Evolutionary conservation across 2,797 vertebrate genomes (phyloP).

Genomic region (Valencia hispanica): DNA sequence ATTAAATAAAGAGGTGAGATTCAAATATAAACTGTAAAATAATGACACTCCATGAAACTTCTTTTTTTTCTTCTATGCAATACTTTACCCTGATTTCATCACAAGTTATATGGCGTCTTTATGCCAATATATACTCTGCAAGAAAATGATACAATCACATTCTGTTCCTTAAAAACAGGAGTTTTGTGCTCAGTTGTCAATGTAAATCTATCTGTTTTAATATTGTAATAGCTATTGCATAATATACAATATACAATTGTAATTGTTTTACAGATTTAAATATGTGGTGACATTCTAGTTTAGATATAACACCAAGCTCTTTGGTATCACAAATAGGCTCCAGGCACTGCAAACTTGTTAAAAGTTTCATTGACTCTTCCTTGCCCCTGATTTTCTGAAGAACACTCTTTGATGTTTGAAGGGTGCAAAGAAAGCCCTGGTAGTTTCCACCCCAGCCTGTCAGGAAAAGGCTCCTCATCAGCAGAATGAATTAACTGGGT

Average conservation of each 20-base stretch:
- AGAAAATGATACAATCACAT: not conserved
- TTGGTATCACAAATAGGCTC: too few species aligned
- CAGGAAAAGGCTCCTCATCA: too few species aligned
- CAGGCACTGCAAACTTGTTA: too few species aligned
- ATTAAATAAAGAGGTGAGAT: constrained; percentile 88
- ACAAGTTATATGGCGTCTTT: not conserved
- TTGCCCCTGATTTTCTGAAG: not conserved
- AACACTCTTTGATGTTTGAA: not conserved
- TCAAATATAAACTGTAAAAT: not conserved
- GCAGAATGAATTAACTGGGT: too few species aligned
- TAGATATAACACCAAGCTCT: not conserved
- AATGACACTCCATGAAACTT: too few species aligned
- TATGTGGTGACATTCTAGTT: not conserved
- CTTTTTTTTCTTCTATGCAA: not conserved
- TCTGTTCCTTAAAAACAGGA: too few species aligned
- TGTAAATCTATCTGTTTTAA: too few species aligned
- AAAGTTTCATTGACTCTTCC: not conserved
- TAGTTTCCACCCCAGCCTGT: too few species aligned
- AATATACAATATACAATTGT: too few species aligned
- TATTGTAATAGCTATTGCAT: not conserved
- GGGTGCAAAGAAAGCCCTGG: not conserved
- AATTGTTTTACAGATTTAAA: not conserved
- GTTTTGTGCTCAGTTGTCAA: too few species aligned
- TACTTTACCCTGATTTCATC: not conserved
- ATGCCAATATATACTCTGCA: not conserved